A percentile compares a stretch with the other conserved stretches of the same genome.
phyloP scores from a whole-genome alignment of 1,140 invertebrate genomes.

The Drosophila ironensis region DNA sequence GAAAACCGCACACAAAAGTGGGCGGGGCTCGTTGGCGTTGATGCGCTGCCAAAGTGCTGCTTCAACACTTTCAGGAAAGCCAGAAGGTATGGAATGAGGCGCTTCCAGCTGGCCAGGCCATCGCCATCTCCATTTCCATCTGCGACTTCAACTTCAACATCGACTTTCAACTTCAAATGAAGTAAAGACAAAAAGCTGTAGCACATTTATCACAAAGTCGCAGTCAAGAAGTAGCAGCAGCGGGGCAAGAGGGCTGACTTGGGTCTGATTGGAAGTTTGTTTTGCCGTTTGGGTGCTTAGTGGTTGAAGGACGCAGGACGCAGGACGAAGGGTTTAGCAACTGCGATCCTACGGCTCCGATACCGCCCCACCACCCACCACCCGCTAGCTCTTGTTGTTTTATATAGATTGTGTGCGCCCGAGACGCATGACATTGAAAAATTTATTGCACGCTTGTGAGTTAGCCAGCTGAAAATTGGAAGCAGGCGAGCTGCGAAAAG shows the following conservation, averaged over 20 bases:
- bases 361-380: too few relatives aligned
- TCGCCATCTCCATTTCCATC: constrained; percentile 17
- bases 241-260: constrained; percentile 38
- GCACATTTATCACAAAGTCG: constrained; percentile 80
- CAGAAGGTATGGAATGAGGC: background rate
- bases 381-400: constrained; percentile 31
- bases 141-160: constrained; percentile 45
- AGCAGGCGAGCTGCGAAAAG: background rate
- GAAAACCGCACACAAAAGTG: background rate
- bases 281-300: constrained; percentile 75
- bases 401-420: constrained; percentile 70
- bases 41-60: constrained; percentile 78
- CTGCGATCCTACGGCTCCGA: constrained; percentile 14
- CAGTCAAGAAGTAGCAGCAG: constrained; percentile 26
- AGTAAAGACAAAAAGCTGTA: constrained; percentile 79
- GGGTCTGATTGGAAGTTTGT: constrained; percentile 76
- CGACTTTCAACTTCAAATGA: constrained; percentile 62
- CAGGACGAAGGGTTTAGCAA: constrained; percentile 8
- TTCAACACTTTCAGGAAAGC: constrained; percentile 64
- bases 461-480: constrained; percentile 53
- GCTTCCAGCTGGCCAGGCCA: constrained; percentile 13
- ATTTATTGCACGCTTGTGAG: constrained; percentile 77
- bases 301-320: constrained; percentile 51
- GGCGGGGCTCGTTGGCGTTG: constrained; percentile 58
- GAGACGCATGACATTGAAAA: constrained; percentile 77